These are phyloP conservation scores for Ridgeia piscesae DNA, from an alignment of 1,140 invertebrate species.

Conservation along the genomic window DNA sequence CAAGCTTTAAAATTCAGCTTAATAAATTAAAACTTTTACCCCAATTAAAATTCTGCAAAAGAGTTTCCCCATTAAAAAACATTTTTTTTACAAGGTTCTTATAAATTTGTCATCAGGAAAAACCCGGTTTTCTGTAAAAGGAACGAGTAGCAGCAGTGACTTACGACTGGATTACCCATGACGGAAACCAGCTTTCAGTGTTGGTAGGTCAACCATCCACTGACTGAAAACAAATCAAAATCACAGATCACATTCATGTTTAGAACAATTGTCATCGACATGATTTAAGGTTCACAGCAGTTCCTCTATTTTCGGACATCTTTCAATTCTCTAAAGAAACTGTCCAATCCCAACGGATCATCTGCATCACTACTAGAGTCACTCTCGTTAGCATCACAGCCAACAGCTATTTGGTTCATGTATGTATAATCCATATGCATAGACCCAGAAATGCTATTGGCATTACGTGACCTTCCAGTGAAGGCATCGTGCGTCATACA, in stretches of 20 bases:
- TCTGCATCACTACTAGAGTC: not conserved
- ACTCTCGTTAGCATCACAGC: not conserved
- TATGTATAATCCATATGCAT: not conserved
- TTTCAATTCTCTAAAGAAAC: constrained; percentile 6
- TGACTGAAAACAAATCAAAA: not conserved
- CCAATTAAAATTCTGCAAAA: too few species aligned
- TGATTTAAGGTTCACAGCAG: not conserved
- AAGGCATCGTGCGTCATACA: not conserved
- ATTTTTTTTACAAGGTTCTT: not conserved
- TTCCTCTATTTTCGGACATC: not conserved
- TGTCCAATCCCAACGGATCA: not conserved
- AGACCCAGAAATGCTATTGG: not conserved
- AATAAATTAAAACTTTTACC: too few species aligned
- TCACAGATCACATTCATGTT: not conserved
- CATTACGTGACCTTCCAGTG: not conserved
- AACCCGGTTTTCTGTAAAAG: not conserved
- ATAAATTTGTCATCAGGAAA: not conserved
- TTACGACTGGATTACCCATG: not conserved
- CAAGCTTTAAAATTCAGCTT: not conserved
- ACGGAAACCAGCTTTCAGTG: not conserved
- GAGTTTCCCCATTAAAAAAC: too few species aligned
- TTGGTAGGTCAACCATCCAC: constrained; percentile 3
- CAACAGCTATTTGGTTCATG: not conserved
- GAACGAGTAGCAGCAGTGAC: not conserved
- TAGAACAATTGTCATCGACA: not conserved